These are phyloP conservation scores for Trematocara stigmaticum DNA, from an alignment of 2,113 vertebrate genomes.

Conservation along the genomic window DNA sequence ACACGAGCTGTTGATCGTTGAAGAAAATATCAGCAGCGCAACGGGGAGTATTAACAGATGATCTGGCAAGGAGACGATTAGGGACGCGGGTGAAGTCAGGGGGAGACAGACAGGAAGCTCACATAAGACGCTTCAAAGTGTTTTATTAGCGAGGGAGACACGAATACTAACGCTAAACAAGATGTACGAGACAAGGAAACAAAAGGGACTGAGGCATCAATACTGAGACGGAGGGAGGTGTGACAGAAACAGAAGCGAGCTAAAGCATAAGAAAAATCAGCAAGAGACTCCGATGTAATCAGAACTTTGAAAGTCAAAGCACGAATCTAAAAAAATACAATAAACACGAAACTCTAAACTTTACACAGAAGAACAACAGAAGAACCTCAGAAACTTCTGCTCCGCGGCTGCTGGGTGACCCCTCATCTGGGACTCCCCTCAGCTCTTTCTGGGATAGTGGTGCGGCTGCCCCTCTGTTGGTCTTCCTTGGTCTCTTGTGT, in stretches of 20 bases:
- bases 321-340: no score
- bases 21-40: not conserved
- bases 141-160: not conserved
- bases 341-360: no score
- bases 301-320: not conserved
- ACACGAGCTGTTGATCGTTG: not conserved
- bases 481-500: no score
- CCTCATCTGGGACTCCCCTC: no score
- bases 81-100: not conserved
- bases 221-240: not conserved
- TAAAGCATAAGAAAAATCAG: not conserved
- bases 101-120: not conserved
- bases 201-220: not conserved
- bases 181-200: not conserved
- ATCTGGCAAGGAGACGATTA: not conserved
- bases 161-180: not conserved
- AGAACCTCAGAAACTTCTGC: no score
- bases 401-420: no score
- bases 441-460: no score
- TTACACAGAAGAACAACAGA: no score
- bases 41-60: fast-evolving
- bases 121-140: not conserved
- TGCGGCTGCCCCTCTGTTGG: no score
- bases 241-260: not conserved
- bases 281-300: no score